phyloP scores from a whole-genome alignment of 2,888 invertebrate species.

The Drosophila mayaguana region DNA sequence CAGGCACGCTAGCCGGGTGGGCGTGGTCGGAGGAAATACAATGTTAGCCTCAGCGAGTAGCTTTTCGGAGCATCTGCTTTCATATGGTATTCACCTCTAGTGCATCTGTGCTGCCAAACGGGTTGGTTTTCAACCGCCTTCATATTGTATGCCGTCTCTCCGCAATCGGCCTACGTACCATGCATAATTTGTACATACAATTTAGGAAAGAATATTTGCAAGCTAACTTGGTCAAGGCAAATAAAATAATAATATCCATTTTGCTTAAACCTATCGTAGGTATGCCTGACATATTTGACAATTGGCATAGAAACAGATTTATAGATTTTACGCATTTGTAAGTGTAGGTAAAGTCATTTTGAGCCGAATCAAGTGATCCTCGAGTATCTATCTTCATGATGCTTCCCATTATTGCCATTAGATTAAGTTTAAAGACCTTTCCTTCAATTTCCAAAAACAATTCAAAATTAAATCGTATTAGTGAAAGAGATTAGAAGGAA shows the following conservation, averaged over 20 bases:
- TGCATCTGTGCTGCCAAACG: conserved; percentile 17
- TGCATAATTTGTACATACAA: background rate
- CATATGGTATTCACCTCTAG: conserved; percentile 21
- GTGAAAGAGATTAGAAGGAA: too few species aligned
- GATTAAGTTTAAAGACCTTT: too few species aligned
- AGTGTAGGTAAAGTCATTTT: background rate
- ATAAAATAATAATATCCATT: background rate
- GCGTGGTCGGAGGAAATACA: background rate
- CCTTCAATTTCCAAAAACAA: too few species aligned
- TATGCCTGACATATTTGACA: background rate
- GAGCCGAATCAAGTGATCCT: too few species aligned
- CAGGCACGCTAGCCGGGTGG: conserved; percentile 85
- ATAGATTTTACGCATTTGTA: too few species aligned
- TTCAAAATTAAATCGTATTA: too few species aligned
- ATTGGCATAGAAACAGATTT: background rate
- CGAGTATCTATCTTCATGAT: too few species aligned
- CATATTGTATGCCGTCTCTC: background rate
- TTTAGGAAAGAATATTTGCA: background rate
- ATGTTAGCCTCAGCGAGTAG: too few species aligned
- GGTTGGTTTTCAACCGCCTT: background rate
- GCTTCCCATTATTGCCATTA: too few species aligned
- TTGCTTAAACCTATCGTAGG: background rate
- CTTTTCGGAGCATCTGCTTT: background rate
- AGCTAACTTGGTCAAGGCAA: background rate
- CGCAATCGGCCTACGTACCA: background rate